Evolutionary conservation across 2,797 vertebrate species (phyloP).

Genomic region (Mus minutoides): DNA sequence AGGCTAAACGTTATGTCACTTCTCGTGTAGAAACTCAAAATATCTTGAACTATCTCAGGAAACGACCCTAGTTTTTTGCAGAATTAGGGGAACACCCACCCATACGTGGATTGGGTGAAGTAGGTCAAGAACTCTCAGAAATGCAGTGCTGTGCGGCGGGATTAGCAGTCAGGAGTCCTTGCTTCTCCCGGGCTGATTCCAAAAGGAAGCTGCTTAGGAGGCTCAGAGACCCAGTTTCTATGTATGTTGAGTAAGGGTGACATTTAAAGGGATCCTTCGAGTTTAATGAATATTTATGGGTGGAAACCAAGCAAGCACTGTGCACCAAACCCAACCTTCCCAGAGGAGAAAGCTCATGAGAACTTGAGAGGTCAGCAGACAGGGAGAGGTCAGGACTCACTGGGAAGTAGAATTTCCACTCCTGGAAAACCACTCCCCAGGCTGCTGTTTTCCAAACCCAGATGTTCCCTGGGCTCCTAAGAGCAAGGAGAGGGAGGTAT

Average conservation of each 20-base stretch:
- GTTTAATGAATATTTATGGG: background rate
- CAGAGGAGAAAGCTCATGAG: background rate
- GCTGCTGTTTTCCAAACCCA: background rate
- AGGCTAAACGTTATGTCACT: constrained; percentile 69
- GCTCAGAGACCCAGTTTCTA: background rate
- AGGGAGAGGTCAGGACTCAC: background rate
- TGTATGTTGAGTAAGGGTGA: background rate
- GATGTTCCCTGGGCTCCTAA: background rate
- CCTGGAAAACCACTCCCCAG: background rate
- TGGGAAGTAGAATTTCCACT: background rate
- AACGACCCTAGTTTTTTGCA: constrained; percentile 45
- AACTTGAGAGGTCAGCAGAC: background rate
- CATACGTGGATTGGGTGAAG: constrained; percentile 15
- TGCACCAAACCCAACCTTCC: background rate
- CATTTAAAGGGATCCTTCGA: constrained; percentile 5
- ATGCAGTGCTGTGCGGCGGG: background rate
- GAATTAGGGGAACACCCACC: constrained; percentile 20
- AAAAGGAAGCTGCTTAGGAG: background rate
- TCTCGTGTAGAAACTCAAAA: constrained; percentile 63
- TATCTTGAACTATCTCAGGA: constrained; percentile 49
- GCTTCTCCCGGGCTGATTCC: constrained; percentile 1
- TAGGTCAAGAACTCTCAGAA: constrained; percentile 57
- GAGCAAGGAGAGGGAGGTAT: background rate
- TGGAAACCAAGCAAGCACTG: background rate
- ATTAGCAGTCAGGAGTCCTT: constrained; percentile 2